Percentiles rank a stretch among this genome's conserved stretches.
These are phyloP conservation scores for Ctenodactylus gundi DNA, from an alignment of 2,113 vertebrate genomes.

Conservation along the genomic window DNA sequence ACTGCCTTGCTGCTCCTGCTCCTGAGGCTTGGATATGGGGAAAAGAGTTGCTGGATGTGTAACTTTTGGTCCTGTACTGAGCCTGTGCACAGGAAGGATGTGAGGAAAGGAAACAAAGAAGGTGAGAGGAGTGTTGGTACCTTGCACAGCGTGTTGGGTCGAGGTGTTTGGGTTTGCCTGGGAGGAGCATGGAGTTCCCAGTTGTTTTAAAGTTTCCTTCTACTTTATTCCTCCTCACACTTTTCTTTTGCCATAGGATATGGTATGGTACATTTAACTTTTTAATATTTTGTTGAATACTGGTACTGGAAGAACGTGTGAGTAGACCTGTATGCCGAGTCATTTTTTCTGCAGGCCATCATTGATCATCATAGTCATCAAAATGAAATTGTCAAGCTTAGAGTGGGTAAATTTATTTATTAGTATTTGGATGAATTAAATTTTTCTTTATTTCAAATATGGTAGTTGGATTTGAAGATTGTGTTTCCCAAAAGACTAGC, in stretches of 20 bases:
- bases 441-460: constrained; percentile 14
- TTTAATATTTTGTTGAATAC: not conserved
- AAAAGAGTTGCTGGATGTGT: too few relatives aligned
- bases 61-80: not conserved
- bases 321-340: not conserved
- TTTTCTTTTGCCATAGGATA: not conserved
- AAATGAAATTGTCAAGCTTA: constrained; percentile 18
- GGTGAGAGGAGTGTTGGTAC: not conserved
- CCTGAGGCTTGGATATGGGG: not conserved
- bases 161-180: not conserved
- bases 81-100: not conserved
- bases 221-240: not conserved
- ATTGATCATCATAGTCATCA: not conserved
- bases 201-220: constrained; percentile 6
- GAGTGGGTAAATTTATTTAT: not conserved
- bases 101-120: not conserved
- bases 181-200: not conserved
- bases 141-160: not conserved
- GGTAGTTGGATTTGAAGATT: not conserved
- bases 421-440: not conserved
- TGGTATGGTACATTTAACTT: not conserved
- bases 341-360: not conserved
- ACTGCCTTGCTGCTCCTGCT: not conserved
- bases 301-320: not conserved
- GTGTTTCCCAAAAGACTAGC: not conserved